Evolutionary conservation across 2,113 vertebrate species (phyloP).

Genomic region (Coregonus clupeaformis): DNA sequence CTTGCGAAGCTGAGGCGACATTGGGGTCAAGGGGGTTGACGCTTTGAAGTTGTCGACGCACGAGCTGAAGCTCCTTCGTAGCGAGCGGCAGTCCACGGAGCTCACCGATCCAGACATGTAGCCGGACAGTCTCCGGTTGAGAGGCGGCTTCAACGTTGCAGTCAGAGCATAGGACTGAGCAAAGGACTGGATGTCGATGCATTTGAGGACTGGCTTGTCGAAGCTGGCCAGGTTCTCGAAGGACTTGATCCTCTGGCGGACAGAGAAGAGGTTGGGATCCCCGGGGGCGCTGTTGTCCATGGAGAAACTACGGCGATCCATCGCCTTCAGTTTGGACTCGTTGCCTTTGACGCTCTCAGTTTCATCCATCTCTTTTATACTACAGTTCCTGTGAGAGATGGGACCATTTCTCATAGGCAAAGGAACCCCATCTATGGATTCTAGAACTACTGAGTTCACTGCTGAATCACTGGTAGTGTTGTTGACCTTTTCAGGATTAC

Average conservation of each 20-base stretch:
- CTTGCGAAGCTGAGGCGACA: slow-evolving; percentile 50
- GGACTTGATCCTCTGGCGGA: slow-evolving; percentile 93
- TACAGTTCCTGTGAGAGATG: slow-evolving; percentile 11
- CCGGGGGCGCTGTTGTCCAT: slow-evolving; percentile 74
- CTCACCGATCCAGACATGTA: slow-evolving; percentile 58
- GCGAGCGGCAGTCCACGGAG: slow-evolving; percentile 45
- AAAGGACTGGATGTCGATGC: slow-evolving; percentile 73
- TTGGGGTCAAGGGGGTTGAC: not conserved
- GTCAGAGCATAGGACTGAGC: not conserved
- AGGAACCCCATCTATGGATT: slow-evolving; percentile 18
- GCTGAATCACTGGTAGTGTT: not conserved
- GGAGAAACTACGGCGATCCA: slow-evolving; percentile 74
- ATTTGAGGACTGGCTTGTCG: slow-evolving; percentile 76
- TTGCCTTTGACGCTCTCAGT: slow-evolving; percentile 32
- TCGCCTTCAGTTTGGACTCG: slow-evolving; percentile 50
- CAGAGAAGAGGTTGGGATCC: slow-evolving; percentile 85
- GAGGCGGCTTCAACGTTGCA: slow-evolving; percentile 69
- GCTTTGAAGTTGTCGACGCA: slow-evolving; percentile 70
- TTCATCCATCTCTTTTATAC: slow-evolving; percentile 23
- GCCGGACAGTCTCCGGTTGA: slow-evolving; percentile 77
- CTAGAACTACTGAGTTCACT: slow-evolving; percentile 5
- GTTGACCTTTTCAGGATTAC: slow-evolving; percentile 17
- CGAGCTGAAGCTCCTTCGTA: slow-evolving; percentile 80
- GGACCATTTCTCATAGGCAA: slow-evolving; percentile 19
- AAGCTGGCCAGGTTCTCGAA: slow-evolving; percentile 92